phyloP scores from a whole-genome alignment of 2,113 vertebrate species.

The Gallinago media region DNA sequence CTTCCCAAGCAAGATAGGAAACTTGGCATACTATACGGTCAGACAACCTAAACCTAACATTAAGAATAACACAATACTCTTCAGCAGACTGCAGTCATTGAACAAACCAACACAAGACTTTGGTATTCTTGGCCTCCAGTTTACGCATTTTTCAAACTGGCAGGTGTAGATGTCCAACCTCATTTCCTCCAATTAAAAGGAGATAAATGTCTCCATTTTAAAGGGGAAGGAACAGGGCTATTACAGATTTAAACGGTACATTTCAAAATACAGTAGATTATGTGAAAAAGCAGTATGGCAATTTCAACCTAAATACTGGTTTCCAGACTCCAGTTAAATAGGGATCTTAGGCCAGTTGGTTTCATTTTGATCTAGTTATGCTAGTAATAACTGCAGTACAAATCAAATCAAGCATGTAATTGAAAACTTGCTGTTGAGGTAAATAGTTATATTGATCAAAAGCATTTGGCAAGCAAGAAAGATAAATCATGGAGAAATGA shows the following conservation, averaged over 20 bases:
- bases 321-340: constrained; percentile 66
- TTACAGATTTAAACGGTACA: not conserved
- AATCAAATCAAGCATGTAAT: constrained; percentile 81
- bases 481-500: constrained; percentile 31
- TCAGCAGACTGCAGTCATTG: not conserved
- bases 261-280: constrained; percentile 19
- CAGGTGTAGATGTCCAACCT: not conserved
- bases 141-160: not conserved
- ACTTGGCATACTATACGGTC: not conserved
- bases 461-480: constrained; percentile 66
- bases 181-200: constrained; percentile 1
- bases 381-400: constrained; percentile 78
- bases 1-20: not conserved
- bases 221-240: not conserved
- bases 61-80: not conserved
- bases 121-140: not conserved
- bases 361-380: constrained; percentile 84
- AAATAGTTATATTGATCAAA: constrained; percentile 40
- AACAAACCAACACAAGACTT: not conserved
- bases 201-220: not conserved
- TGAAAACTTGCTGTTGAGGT: constrained; percentile 79
- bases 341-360: constrained; percentile 77
- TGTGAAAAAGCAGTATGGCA: not conserved
- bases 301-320: constrained; percentile 33
- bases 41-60: not conserved